A percentile compares a stretch with the other conserved stretches of the same genome.
These are phyloP conservation scores for Leucosticte australis DNA, from an alignment of 2,113 vertebrate species.

Conservation along the genomic window DNA sequence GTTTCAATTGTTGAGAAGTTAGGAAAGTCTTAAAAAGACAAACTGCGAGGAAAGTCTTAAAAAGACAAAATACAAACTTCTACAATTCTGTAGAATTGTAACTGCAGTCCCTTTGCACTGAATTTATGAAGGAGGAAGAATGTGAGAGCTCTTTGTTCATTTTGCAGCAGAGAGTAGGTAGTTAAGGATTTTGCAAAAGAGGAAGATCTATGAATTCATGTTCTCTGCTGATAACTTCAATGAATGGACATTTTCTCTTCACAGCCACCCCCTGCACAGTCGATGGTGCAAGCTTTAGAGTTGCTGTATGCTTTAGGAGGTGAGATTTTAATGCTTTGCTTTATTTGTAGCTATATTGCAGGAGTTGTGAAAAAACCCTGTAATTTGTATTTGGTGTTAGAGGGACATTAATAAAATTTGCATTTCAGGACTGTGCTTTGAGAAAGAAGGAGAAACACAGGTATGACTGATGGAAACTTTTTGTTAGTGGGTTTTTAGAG, in stretches of 20 bases:
- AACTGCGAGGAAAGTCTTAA: background rate
- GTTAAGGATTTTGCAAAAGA: background rate
- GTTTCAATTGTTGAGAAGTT: background rate
- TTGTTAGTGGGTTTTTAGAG: background rate
- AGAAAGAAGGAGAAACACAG: background rate
- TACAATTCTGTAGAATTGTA: background rate
- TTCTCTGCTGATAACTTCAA: background rate
- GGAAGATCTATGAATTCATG: background rate
- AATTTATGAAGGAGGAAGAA: background rate
- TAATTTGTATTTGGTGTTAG: background rate
- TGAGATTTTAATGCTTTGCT: conserved; percentile 62
- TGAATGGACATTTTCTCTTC: background rate
- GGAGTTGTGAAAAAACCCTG: background rate
- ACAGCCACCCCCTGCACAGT: conserved; percentile 96
- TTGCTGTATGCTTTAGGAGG: conserved; percentile 95
- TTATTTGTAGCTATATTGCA: background rate
- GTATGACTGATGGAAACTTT: background rate
- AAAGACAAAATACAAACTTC: background rate
- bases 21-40: background rate
- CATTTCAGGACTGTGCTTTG: background rate
- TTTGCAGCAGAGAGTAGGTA: background rate
- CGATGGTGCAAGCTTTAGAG: conserved; percentile 97
- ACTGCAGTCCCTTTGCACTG: background rate
- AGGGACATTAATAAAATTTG: background rate
- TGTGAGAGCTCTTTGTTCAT: background rate